Percentiles rank a stretch among this genome's conserved stretches.
These are phyloP conservation scores for Leptoteleia sp. DNA, from an alignment of 1,140 invertebrate species.

Conservation along the genomic window DNA sequence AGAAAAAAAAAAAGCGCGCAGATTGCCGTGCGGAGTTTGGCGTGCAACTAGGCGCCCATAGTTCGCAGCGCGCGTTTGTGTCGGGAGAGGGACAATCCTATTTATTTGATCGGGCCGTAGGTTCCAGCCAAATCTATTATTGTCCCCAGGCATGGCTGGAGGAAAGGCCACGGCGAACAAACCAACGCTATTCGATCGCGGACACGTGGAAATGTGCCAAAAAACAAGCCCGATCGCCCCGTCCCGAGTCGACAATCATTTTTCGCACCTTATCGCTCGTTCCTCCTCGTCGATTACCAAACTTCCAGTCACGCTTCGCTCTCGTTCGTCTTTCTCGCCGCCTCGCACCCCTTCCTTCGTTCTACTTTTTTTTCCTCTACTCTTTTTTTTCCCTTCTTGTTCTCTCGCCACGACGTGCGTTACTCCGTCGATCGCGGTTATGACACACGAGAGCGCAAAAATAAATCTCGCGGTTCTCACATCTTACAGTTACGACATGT, in stretches of 20 bases:
- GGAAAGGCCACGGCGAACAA: constrained; percentile 69
- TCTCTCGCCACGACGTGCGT: constrained; percentile 18
- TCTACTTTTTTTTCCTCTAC: constrained; percentile 3
- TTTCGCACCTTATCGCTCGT: constrained; percentile 38
- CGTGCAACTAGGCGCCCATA: constrained; percentile 63
- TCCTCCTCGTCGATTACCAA: background rate
- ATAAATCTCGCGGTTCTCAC: constrained; percentile 62
- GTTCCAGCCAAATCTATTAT: constrained; percentile 83
- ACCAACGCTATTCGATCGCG: constrained; percentile 54
- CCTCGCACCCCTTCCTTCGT: background rate
- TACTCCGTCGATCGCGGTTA: constrained; percentile 47
- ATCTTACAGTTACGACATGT: constrained; percentile 16
- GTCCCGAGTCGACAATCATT: constrained; percentile 16
- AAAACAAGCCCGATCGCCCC: constrained; percentile 43
- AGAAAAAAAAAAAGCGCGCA: constrained; percentile 48
- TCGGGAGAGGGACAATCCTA: constrained; percentile 77
- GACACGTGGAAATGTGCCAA: constrained; percentile 65
- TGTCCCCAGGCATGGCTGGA: constrained; percentile 79
- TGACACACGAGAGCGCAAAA: constrained; percentile 63
- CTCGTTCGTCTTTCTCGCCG: background rate
- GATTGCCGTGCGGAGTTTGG: constrained; percentile 44
- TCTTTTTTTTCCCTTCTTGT: constrained; percentile 1
- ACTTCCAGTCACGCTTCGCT: constrained; percentile 8
- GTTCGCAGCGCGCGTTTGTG: constrained; percentile 65
- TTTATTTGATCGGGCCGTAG: constrained; percentile 81